Evolutionary conservation across 2,113 vertebrate species (phyloP), one percentile per base, ranked within the genome.

Genomic region (Dendropsophus ebraccatus): DNA sequence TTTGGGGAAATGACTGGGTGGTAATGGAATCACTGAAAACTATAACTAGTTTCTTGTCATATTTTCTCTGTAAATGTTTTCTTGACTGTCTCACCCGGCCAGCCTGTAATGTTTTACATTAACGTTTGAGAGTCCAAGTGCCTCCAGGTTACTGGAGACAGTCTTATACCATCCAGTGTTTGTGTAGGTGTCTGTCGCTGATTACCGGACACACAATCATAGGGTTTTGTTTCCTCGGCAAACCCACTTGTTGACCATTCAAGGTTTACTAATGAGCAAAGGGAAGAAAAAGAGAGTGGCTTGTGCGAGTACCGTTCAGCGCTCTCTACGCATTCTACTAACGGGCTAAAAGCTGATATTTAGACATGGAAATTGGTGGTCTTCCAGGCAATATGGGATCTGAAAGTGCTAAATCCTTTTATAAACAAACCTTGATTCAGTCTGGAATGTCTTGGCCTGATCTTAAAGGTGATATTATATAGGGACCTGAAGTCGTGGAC

Each of bases 381-480:
- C 90, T 93, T 94, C 91, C 91, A 94, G 89, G 90, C 89, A 93
- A 91, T 94, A 94, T 92, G 90, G 89, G 90, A 93, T 94, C 92
- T 92, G 88, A 94, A 94, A 94, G 92, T 94, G 93, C 91, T 93
- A 94, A 95, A 93, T 93, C 91, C 93, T 94, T 94, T 93, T 92
- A 92, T 92, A 95, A 95, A 94, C 94, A 95, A 95, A 95, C 91
- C 85, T 92, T 91, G 90, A 92, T 94, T 93, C 90, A 91, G 92
- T 88, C 89, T 95, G 94, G 94, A 95, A 95, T 95, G 93, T 92
- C 92, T 94, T 95, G 94, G 94, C 93, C 92, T 93, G 92, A 95
- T 95, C 90, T 92, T 93, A 90, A 92, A 93, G 89, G 90, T 92
- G 93, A 94, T 95, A 93, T 89, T 93, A 88, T 86, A 90, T 87